phyloP scores from a whole-genome alignment of 2,888 invertebrate species.

The Stegophylla sp. region DNA sequence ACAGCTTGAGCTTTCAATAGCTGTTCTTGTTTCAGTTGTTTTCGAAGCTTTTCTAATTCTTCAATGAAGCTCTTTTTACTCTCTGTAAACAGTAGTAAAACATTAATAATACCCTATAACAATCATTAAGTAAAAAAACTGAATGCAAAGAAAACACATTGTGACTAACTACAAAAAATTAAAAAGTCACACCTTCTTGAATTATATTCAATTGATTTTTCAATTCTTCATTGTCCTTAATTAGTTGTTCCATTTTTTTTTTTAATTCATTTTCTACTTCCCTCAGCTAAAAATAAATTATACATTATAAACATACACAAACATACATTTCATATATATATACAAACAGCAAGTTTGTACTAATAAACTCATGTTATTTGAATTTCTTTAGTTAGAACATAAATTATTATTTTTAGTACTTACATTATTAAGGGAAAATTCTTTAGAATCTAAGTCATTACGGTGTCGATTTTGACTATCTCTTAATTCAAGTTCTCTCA shows the following conservation, averaged over 20 bases:
- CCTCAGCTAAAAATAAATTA: slow-evolving; percentile 67
- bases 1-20: slow-evolving; percentile 92
- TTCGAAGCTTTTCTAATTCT: slow-evolving; percentile 80
- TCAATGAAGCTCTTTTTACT: slow-evolving; percentile 65
- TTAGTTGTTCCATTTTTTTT: slow-evolving; percentile 71
- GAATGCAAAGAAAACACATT: not conserved
- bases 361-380: not conserved
- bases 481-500: slow-evolving; percentile 93
- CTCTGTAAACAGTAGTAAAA: slow-evolving; percentile 27
- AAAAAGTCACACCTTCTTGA: slow-evolving; percentile 71
- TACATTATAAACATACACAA: not conserved
- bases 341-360: too few species aligned
- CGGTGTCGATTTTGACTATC: slow-evolving; percentile 85
- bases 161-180: not conserved
- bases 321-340: not conserved
- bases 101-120: too few species aligned
- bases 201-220: slow-evolving; percentile 77
- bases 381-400: not conserved
- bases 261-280: slow-evolving; percentile 79
- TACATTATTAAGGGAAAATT: slow-evolving; percentile 73
- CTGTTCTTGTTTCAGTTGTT: slow-evolving; percentile 85
- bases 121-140: too few species aligned
- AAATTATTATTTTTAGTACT: too few species aligned
- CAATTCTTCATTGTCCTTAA: slow-evolving; percentile 83
- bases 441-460: slow-evolving; percentile 80